Percentiles rank a stretch among this genome's conserved stretches.
These are phyloP conservation scores for Tinamus guttatus DNA, from an alignment of 2,113 vertebrate genomes.

Conservation along the genomic window DNA sequence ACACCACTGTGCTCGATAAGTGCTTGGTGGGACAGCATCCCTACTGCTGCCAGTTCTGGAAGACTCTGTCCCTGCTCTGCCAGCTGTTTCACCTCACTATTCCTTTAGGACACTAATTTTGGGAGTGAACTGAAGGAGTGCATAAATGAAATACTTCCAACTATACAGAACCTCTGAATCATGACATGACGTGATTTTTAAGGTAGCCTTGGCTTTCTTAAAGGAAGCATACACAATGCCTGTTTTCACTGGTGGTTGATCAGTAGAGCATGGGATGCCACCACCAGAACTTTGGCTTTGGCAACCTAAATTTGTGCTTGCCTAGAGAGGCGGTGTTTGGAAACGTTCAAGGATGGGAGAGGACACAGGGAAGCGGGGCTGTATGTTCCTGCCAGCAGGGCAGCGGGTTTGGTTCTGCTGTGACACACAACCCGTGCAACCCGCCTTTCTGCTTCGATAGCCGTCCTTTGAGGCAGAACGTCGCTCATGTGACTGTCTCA, in stretches of 20 bases:
- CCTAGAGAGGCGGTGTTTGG: neutral
- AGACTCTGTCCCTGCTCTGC: neutral
- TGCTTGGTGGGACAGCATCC: neutral
- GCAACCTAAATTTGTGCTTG: fast-evolving
- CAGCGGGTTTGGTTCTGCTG: neutral
- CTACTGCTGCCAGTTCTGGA: fast-evolving
- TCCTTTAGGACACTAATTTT: neutral
- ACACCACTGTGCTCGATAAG: neutral
- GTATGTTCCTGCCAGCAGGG: neutral
- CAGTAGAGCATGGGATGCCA: neutral
- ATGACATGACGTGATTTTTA: neutral
- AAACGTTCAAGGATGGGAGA: neutral
- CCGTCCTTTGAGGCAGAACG: neutral
- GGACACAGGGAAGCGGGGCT: neutral
- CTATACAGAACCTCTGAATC: neutral
- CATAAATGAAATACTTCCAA: neutral
- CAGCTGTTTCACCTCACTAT: neutral
- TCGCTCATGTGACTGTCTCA: neutral
- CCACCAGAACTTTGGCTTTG: neutral
- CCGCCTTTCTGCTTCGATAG: neutral
- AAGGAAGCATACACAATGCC: neutral
- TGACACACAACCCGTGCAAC: neutral
- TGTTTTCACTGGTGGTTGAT: neutral
- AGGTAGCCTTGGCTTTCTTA: neutral
- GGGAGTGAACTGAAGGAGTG: neutral